phyloP scores from a whole-genome alignment of 2,113 vertebrate species.

The Toxotes chatareus region DNA sequence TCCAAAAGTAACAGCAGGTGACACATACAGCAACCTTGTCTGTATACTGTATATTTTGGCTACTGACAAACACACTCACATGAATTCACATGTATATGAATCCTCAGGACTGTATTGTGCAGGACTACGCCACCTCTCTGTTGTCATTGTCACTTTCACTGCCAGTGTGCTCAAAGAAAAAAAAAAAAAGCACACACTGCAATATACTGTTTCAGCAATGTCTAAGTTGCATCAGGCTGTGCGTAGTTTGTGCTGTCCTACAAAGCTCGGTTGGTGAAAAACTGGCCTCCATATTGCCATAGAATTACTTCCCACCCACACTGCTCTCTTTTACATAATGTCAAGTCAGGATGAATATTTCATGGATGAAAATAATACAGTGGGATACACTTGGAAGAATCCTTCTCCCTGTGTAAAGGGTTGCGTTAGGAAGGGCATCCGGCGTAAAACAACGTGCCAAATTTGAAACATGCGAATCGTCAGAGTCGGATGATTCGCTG shows the following conservation, averaged over 20 bases:
- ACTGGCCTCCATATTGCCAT: slow-evolving; percentile 7
- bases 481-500: too few relatives aligned
- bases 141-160: slow-evolving; percentile 34
- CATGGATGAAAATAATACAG: slow-evolving; percentile 45
- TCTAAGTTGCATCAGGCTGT: slow-evolving; percentile 34
- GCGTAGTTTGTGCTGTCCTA: slow-evolving; percentile 34
- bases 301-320: slow-evolving; percentile 30
- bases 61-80: slow-evolving; percentile 4
- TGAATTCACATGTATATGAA: background rate
- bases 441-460: too few relatives aligned
- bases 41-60: background rate
- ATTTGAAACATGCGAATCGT: too few relatives aligned
- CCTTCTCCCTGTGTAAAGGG: too few relatives aligned
- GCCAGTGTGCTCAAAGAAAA: background rate
- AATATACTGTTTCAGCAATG: slow-evolving; percentile 35
- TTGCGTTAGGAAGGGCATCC: too few relatives aligned
- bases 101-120: background rate
- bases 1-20: slow-evolving; percentile 1
- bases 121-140: background rate
- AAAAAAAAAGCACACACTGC: slow-evolving; percentile 23
- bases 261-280: slow-evolving; percentile 9
- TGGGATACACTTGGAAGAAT: background rate
- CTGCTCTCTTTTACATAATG: slow-evolving; percentile 33
- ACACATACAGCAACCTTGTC: background rate
- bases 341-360: slow-evolving; percentile 52